These are phyloP conservation scores for Phataginus tetradactyla DNA, from an alignment of 2,797 vertebrate species.

Conservation along the genomic window DNA sequence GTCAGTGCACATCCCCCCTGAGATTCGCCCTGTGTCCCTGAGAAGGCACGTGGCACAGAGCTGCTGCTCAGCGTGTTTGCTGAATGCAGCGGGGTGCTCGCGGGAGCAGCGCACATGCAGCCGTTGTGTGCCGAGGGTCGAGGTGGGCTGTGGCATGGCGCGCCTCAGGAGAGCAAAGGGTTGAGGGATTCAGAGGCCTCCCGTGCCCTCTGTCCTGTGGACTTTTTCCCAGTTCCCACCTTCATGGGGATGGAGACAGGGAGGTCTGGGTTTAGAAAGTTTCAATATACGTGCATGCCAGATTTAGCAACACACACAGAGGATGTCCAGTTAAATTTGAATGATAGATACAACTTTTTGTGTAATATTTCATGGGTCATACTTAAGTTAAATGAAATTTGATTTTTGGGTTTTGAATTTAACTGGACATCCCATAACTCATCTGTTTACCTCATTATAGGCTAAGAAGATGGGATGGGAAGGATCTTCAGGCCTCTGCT, in stretches of 20 bases:
- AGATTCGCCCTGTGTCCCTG: too few relatives aligned
- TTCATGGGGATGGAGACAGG: rapidly evolving
- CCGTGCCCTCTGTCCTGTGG: rapidly evolving
- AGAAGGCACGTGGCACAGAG: too few relatives aligned
- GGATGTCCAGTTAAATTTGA: neutral
- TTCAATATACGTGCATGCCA: neutral
- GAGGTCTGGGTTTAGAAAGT: neutral
- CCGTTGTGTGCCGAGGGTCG: too few relatives aligned
- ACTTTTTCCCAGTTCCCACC: neutral
- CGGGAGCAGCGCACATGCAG: too few relatives aligned
- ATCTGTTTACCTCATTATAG: too few relatives aligned
- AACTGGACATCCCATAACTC: neutral
- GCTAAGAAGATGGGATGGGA: too few relatives aligned
- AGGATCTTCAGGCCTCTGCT: too few relatives aligned
- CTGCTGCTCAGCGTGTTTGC: too few relatives aligned
- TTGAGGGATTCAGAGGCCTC: neutral
- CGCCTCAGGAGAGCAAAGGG: neutral
- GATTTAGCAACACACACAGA: neutral
- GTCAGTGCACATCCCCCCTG: too few relatives aligned
- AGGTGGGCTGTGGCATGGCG: too few relatives aligned
- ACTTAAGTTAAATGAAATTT: neutral
- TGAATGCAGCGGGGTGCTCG: too few relatives aligned
- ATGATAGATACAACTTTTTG: neutral
- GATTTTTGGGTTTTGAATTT: neutral
- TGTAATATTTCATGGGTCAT: neutral